Percentiles rank a stretch among this genome's conserved stretches.
Conservation (phyloP, 2,797 vertebrate species). For the Ibycter americanus region DNA sequence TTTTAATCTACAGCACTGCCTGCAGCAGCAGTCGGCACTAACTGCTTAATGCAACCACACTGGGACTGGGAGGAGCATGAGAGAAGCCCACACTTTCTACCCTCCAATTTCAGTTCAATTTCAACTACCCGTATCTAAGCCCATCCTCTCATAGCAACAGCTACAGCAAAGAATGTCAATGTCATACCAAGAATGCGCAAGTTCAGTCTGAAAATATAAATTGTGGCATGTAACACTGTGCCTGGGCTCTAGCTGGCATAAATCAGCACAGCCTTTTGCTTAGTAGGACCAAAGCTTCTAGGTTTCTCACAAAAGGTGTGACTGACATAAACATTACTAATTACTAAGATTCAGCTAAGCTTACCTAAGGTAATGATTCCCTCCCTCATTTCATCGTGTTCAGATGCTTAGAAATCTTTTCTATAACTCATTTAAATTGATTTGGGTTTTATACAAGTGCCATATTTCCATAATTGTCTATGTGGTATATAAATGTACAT, state of each 20-base stretch:
- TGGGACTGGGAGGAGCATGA: not conserved
- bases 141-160: conserved; percentile 8
- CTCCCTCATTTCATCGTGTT: not conserved
- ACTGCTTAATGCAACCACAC: not conserved
- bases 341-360: not conserved
- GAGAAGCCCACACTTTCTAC: not conserved
- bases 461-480: not conserved
- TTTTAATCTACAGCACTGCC: conserved; percentile 19
- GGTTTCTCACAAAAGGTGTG: not conserved
- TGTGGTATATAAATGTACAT: not conserved
- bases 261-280: not conserved
- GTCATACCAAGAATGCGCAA: not conserved
- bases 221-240: not conserved
- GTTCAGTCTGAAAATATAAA: conserved; percentile 35
- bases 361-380: not conserved
- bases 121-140: not conserved
- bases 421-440: not conserved
- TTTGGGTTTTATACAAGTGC: not conserved
- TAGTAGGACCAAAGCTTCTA: not conserved
- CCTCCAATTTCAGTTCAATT: not conserved
- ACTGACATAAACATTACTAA: not conserved
- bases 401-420: not conserved
- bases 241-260: not conserved
- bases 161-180: conserved; percentile 10
- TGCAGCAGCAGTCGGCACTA: not conserved